A percentile compares a stretch with the other conserved stretches of the same genome.
Evolutionary conservation across 2,113 vertebrate species (phyloP).

Genomic region (Xenus cinereus): DNA sequence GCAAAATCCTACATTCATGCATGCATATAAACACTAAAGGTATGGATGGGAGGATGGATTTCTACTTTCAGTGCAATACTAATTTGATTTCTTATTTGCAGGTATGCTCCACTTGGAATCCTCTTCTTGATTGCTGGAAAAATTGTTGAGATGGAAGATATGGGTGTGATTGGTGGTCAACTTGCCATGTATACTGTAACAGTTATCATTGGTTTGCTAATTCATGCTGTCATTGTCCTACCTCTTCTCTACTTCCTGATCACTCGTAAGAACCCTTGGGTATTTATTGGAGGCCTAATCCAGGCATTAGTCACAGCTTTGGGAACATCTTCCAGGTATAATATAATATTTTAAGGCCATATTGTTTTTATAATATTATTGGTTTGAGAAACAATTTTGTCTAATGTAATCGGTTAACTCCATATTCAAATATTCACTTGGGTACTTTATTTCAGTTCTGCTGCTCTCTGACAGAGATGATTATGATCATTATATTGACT

Average conservation of each 20-base stretch:
- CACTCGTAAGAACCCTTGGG: conserved; percentile 92
- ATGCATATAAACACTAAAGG: background rate
- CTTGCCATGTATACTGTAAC: conserved; percentile 97
- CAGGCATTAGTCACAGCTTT: conserved; percentile 93
- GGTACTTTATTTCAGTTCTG: background rate
- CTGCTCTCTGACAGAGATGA: background rate
- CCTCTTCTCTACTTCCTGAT: conserved; percentile 92
- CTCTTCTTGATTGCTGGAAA: conserved; percentile 96
- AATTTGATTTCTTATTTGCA: conserved; percentile 32
- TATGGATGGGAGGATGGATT: background rate
- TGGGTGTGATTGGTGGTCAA: conserved; percentile 94
- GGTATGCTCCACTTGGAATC: conserved; percentile 95
- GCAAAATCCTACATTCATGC: background rate
- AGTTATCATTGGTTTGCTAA: conserved; percentile 90
- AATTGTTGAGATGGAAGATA: conserved; percentile 98
- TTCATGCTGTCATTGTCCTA: conserved; percentile 89
- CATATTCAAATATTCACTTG: background rate
- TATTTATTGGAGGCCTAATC: conserved; percentile 92
- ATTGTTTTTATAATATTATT: background rate
- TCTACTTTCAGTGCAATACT: background rate
- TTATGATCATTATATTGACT: background rate
- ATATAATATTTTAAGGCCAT: background rate
- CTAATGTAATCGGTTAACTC: background rate
- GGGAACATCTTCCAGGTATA: conserved; percentile 94
- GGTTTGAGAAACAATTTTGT: background rate